phyloP scores from a whole-genome alignment of 2,888 invertebrate species.

The Synergus umbraculus region DNA sequence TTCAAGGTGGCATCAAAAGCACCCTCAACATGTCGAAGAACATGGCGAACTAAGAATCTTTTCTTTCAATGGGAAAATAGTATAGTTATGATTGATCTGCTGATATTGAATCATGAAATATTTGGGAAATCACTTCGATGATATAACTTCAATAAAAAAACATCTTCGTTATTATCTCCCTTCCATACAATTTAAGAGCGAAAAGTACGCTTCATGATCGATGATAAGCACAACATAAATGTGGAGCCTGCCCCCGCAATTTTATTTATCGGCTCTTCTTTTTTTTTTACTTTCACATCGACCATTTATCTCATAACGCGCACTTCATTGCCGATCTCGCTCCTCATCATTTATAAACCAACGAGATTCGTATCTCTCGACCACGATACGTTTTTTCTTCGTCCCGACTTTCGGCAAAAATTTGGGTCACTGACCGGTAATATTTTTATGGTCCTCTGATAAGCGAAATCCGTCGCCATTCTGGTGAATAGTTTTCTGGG shows the following conservation, averaged over 20 bases:
- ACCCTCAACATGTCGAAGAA: too few species aligned
- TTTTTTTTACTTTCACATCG: neutral
- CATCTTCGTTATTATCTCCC: slow-evolving; percentile 8
- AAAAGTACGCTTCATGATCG: slow-evolving; percentile 6
- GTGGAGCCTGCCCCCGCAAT: slow-evolving; percentile 17
- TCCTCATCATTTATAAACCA: slow-evolving; percentile 64
- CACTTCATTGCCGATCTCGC: slow-evolving; percentile 52
- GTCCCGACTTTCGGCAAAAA: slow-evolving; percentile 43
- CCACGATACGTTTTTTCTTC: slow-evolving; percentile 56
- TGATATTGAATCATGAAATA: neutral
- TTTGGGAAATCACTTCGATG: neutral
- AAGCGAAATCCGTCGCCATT: slow-evolving; percentile 53
- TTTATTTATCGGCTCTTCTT: slow-evolving; percentile 34
- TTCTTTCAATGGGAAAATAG: too few species aligned
- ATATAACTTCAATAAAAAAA: slow-evolving; percentile 25
- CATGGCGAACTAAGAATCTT: too few species aligned
- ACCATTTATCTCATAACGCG: slow-evolving; percentile 50
- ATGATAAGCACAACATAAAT: slow-evolving; percentile 16
- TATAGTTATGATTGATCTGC: too few species aligned
- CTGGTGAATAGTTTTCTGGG: slow-evolving; percentile 18
- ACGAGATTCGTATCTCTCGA: slow-evolving; percentile 60
- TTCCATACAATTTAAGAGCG: slow-evolving; percentile 1
- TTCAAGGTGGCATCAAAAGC: neutral
- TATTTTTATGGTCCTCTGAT: slow-evolving; percentile 61
- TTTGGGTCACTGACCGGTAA: slow-evolving; percentile 57